Evolutionary conservation across 2,888 invertebrate genomes (phyloP), one percentile per base, ranked within the genome.

Genomic region (Slavum lentiscoides): DNA sequence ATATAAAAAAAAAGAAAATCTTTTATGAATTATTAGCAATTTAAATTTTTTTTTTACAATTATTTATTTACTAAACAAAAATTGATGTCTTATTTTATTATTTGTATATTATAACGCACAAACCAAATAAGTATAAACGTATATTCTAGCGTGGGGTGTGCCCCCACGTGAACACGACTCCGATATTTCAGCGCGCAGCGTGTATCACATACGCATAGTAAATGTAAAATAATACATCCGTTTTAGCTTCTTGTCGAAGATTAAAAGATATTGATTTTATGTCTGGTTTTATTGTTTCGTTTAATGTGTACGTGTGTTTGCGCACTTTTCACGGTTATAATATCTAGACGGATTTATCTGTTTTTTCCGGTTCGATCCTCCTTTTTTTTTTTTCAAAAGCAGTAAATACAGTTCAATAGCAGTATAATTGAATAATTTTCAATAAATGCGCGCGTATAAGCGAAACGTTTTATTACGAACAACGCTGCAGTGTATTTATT

Each of bases 221-320:
- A 61, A 76, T 21, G 59, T 77, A 77, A 77, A 77, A 77, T 77
- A 77, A 77, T 70, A 70, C 77, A 70, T 70, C 77, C 77, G 77
- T 77, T 77, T 77, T 55, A 77, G 69, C 77, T 69, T 70, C 77
- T 77, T 62, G 77, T 77, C 77, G 69, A 62, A 62, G 69, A 70
- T 77, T 49, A 70, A 77, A 69, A 30, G 49, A 70, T 77, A 77
- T 62, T 62, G 62, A 62, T 70, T 77, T 37, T 77, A 39, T 49
- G 55, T 39, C 21, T 21, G 55, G 37, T 55, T 74, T 74, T 66
- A 64, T 21, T 43, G 62, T 49, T 74, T 13, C 49, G 7, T 43
- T 43, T 43, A 43, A 43, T 43, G 43, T 9, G 7, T 7, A 7
- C 7, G 43, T 43, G 43, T 9, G 43, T 43, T 9, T 9, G 43